Base-by-base conservation (phyloP, 2,888 invertebrate genomes). In the Deilephila elpenor region DNA sequence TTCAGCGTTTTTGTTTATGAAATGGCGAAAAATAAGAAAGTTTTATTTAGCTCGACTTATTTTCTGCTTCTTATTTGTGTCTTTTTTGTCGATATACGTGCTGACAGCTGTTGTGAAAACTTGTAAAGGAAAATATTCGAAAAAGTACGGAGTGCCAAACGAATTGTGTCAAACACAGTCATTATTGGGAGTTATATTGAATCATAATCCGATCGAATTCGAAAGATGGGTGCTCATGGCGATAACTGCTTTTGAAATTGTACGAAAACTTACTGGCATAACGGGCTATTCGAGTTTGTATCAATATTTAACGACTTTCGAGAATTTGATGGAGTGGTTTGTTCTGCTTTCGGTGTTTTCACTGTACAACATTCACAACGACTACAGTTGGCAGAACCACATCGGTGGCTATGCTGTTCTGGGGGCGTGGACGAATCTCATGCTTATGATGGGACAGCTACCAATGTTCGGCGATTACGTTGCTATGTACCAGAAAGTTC, bases 391-490 rank as follows among this genome's bases (percentile, higher is more conserved):
- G 97, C 98, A 98, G 84, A 98, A 97, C 84, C 98, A 98, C 84
- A 96, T 98, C 1, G 98, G 98, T 0, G 98, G 98, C 0, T 97
- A 98, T 84, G 97, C 98, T 0, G 97, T 98, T 0, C 92, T 98
- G 1, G 96, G 97, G 59, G 98, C 97, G 17, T 98, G 98, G 98
- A 97, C 97, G 3, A 98, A 98, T 88, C 94, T 98, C 25, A 98
- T 98, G 97, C 87, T 98, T 71, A 97, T 98, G 97, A 97, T 98
- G 86, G 98, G 98, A 5, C 97, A 98, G 83, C 91, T 98, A 70
- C 98, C 98, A 0, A 96, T 98, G 88, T 97, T 98, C 83, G 98
- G 98, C 61, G 97, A 98, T 51, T 98, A 98, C 85, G 98, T 98
- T 0, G 98, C 98, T 0, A 98, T 98, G 98, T 98, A 98, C 81